phyloP scores from a whole-genome alignment of 2,113 vertebrate genomes.

The Spermophilus dauricus region DNA sequence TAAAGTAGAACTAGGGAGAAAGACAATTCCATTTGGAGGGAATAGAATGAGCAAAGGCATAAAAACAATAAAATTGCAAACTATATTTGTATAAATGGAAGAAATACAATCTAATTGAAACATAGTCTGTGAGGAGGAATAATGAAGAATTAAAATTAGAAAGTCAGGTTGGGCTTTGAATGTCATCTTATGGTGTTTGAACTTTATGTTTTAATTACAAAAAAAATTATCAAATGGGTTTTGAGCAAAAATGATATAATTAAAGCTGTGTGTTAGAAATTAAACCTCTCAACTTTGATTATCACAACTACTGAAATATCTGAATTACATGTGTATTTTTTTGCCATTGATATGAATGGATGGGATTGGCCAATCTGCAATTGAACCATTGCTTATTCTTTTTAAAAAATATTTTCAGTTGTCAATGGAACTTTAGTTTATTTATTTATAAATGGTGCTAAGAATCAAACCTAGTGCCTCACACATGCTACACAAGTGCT shows the following conservation, averaged over 20 bases:
- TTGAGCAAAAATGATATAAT: not conserved
- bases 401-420: no score
- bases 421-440: no score
- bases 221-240: not conserved
- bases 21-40: not conserved
- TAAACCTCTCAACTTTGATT: not conserved
- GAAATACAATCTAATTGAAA: not conserved
- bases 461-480: no score
- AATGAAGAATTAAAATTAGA: not conserved
- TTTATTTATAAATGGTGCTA: no score
- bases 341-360: not conserved
- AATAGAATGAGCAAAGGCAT: not conserved
- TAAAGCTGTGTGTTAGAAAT: not conserved
- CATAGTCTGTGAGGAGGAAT: not conserved
- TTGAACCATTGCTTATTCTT: not conserved
- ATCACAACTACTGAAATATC: not conserved
- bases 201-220: not conserved
- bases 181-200: not conserved
- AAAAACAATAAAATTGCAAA: not conserved
- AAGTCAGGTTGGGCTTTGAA: not conserved
- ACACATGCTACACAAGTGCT: no score
- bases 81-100: not conserved
- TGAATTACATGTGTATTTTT: not conserved
- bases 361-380: not conserved
- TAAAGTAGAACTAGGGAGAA: not conserved